Base-by-base conservation (phyloP, 2,113 vertebrate species). In the Falco punctatus region DNA sequence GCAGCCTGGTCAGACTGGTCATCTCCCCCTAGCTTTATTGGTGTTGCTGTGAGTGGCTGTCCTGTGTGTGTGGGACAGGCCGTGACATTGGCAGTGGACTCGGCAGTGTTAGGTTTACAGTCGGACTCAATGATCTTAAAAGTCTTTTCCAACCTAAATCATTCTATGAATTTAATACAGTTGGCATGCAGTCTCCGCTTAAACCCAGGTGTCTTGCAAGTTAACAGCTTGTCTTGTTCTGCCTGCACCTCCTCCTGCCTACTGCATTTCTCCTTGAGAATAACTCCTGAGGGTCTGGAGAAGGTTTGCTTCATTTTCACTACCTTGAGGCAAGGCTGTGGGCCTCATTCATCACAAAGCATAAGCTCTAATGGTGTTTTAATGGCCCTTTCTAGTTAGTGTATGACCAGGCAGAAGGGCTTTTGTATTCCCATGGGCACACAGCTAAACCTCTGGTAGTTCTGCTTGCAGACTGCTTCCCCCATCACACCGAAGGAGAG, bases 221-320 rank as follows among this genome's bases (percentile, higher is more conserved):
- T 74, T 81, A 74, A 74, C 12, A 86, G 52, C 66, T 81, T 71
- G 54, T 88, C 61, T 81, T 81, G 49, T 58, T 91, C 61, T 85
- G 57, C 69, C 86, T 74, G 55, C 13, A 6, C 16, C 61, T 84
- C 54, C 82, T 92, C 33, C 79, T 80, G 42, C 58, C 30, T 86
- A 6, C 72, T 61, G 40, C 15, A 16, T 88, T 94, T 94, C 54
- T 69, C 75, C 48, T 35, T 86, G 80, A 84, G 80, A 84, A 67
- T 24, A 74, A 71, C n/a, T 91, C 72, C 69, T 32, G 49, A 88
- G 69, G 73, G 86, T 91, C 58, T 80, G 46, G 40, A 28, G 61
- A 88, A 79, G 62, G 73, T 86, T 79, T 94, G 46, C 54, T 84
- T 94, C 69, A 57, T 61, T 94, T 93, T 81, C 66, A 58, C 33